phyloP scores from a whole-genome alignment of 2,888 invertebrate species.

The Brenthis hecate region DNA sequence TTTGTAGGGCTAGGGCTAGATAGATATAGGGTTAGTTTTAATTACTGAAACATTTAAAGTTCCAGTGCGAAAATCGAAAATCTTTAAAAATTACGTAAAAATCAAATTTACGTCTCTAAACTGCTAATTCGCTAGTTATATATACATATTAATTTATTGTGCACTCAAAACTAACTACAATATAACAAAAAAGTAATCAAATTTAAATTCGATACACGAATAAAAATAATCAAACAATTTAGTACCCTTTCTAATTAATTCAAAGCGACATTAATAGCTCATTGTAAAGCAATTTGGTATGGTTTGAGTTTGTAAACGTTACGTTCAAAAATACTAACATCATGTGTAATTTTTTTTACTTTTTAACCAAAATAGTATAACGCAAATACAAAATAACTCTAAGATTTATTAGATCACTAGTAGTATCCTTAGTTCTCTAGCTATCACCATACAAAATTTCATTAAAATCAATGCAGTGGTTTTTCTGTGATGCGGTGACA shows the following conservation, averaged over 20 bases:
- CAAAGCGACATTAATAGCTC: slow-evolving; percentile 45
- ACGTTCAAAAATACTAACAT: slow-evolving; percentile 30
- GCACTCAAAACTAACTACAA: not conserved
- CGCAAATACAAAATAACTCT: too few relatives aligned
- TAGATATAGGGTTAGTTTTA: too few relatives aligned
- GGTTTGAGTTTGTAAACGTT: slow-evolving; percentile 32
- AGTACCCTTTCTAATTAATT: slow-evolving; percentile 57
- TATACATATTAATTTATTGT: not conserved
- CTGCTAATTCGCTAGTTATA: not conserved
- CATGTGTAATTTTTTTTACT: not conserved
- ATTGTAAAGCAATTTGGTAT: slow-evolving; percentile 30
- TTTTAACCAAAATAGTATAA: not conserved
- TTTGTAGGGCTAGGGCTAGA: too few relatives aligned
- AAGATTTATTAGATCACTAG: too few relatives aligned
- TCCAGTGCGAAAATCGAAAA: too few relatives aligned
- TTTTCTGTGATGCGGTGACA: too few relatives aligned
- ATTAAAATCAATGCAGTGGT: too few relatives aligned
- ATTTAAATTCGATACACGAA: slow-evolving; percentile 37
- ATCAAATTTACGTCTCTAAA: too few relatives aligned
- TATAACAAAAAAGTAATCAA: slow-evolving; percentile 11
- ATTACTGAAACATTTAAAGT: too few relatives aligned
- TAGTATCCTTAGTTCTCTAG: too few relatives aligned
- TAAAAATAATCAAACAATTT: slow-evolving; percentile 36
- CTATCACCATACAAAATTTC: too few relatives aligned
- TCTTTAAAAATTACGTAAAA: too few relatives aligned